Evolutionary conservation across 2,797 vertebrate species (phyloP).

Genomic region (Pelochelys cantorii): DNA sequence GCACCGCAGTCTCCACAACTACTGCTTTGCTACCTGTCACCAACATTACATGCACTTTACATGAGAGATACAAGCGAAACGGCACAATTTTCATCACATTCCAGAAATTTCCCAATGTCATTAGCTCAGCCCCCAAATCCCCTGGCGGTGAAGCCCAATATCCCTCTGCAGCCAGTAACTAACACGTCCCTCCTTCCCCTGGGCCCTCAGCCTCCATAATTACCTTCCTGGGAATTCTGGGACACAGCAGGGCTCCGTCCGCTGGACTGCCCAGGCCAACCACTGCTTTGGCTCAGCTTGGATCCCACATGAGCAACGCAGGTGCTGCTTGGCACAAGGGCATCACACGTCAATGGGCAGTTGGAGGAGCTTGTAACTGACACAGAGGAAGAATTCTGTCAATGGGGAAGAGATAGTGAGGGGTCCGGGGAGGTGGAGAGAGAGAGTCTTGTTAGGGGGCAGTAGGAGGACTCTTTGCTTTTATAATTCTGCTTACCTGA

Average conservation of each 20-base stretch:
- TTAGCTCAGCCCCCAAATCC: no score
- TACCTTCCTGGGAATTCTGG: constrained; percentile 79
- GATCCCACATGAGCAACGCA: constrained; percentile 75
- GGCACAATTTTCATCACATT: background rate
- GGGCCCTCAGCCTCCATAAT: accelerated
- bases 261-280: constrained; percentile 65
- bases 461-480: no score
- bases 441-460: background rate
- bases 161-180: background rate
- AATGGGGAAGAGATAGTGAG: background rate
- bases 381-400: constrained; percentile 55
- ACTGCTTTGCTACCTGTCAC: background rate
- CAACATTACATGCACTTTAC: background rate
- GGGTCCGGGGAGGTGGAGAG: background rate
- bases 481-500: background rate
- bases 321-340: constrained; percentile 69
- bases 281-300: background rate
- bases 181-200: accelerated
- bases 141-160: background rate
- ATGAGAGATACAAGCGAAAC: background rate
- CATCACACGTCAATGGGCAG: background rate
- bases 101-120: background rate
- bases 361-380: background rate
- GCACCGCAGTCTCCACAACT: background rate
- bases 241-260: constrained; percentile 68